These are phyloP conservation scores for Neogale vison DNA, from an alignment of 2,113 vertebrate species.

Conservation along the genomic window DNA sequence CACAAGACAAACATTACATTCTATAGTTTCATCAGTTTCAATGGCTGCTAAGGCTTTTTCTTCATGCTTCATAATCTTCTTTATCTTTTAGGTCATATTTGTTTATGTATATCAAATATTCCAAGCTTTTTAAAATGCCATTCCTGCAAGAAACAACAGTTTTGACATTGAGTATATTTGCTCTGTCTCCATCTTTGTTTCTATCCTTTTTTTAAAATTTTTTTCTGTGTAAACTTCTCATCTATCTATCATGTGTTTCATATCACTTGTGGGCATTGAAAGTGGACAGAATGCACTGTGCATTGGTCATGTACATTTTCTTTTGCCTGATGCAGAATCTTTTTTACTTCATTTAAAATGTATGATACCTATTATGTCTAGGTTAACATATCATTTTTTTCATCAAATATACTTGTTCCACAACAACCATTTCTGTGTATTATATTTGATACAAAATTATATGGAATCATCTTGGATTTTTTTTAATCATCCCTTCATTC, in stretches of 20 bases:
- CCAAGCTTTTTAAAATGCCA: background rate
- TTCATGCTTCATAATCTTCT: background rate
- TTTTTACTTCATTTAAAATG: background rate
- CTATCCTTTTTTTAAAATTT: background rate
- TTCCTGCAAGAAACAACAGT: background rate
- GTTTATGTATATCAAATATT: background rate
- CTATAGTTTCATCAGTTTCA: background rate
- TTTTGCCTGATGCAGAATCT: background rate
- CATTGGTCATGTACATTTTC: background rate
- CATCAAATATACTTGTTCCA: background rate
- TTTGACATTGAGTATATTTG: background rate
- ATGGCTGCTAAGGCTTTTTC: background rate
- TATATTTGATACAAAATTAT: background rate
- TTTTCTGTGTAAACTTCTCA: background rate
- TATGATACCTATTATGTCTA: background rate
- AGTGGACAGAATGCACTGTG: background rate
- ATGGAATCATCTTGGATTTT: background rate
- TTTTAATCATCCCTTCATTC: background rate
- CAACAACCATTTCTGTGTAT: background rate
- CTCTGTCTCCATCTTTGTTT: background rate
- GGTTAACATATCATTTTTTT: background rate
- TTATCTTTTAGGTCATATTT: background rate
- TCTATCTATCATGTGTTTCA: background rate
- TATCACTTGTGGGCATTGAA: background rate
- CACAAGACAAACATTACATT: background rate